These are phyloP conservation scores for Zaprionus davidi DNA, from an alignment of 1,140 invertebrate species.

Conservation along the genomic window DNA sequence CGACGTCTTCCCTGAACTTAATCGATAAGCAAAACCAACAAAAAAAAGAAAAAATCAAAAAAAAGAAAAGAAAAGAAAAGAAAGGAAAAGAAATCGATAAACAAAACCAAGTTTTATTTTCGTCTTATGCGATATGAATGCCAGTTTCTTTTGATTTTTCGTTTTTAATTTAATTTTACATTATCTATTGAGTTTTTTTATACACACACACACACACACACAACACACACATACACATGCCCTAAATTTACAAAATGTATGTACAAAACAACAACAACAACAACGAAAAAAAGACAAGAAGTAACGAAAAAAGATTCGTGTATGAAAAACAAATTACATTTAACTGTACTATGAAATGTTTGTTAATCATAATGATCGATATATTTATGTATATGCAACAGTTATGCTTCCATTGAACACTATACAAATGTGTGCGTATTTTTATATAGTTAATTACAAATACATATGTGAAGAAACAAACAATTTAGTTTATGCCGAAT, in stretches of 20 bases:
- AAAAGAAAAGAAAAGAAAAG: slow-evolving; percentile 3
- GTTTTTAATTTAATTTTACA: slow-evolving; percentile 47
- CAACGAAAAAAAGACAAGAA: slow-evolving; percentile 57
- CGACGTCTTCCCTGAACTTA: slow-evolving; percentile 55
- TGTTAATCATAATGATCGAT: slow-evolving; percentile 53
- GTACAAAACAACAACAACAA: slow-evolving; percentile 49
- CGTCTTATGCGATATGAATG: slow-evolving; percentile 45
- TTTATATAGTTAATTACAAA: slow-evolving; percentile 75
- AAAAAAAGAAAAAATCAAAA: not conserved
- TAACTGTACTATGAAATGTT: slow-evolving; percentile 70
- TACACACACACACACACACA: slow-evolving; percentile 26
- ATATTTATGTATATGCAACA: slow-evolving; percentile 39
- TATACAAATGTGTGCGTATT: slow-evolving; percentile 65
- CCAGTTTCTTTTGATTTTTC: slow-evolving; percentile 55
- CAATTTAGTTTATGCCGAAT: slow-evolving; percentile 73
- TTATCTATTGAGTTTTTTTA: slow-evolving; percentile 24
- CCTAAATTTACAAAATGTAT: slow-evolving; percentile 43
- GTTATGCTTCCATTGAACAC: slow-evolving; percentile 79
- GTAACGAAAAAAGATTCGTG: slow-evolving; percentile 32
- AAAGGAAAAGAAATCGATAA: slow-evolving; percentile 14
- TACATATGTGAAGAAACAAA: slow-evolving; percentile 56
- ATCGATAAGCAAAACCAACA: slow-evolving; percentile 25
- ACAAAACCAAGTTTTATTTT: slow-evolving; percentile 22
- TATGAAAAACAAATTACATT: slow-evolving; percentile 25
- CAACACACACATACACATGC: slow-evolving; percentile 13